A percentile compares a stretch with the other conserved stretches of the same genome.
phyloP scores from a whole-genome alignment of 1,140 invertebrate species.

The Musca vetustissima region DNA sequence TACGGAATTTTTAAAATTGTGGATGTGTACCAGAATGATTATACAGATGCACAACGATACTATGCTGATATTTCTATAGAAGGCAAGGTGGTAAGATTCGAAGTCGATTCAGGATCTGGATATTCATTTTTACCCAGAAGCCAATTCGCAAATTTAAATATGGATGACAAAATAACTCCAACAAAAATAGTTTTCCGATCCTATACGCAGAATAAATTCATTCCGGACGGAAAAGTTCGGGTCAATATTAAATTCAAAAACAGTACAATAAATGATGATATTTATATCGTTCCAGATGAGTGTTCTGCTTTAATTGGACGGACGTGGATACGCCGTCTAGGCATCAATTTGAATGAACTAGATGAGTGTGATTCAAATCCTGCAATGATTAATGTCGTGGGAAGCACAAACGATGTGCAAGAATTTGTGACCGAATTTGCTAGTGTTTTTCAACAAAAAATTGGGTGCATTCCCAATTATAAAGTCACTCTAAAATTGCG shows the following conservation, averaged over 20 bases:
- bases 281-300: neutral
- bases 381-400: neutral
- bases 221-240: too few species aligned
- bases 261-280: neutral
- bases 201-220: neutral
- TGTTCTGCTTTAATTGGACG: too few species aligned
- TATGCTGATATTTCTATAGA: neutral
- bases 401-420: neutral
- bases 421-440: neutral
- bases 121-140: neutral
- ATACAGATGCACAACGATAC: neutral
- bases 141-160: neutral
- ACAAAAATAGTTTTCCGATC: neutral
- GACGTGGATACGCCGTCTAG: slow-evolving; percentile 2
- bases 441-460: neutral
- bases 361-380: neutral
- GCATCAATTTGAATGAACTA: neutral
- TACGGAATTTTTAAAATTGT: slow-evolving; percentile 4
- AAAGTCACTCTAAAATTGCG: neutral
- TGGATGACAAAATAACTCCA: neutral
- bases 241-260: neutral
- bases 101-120: neutral
- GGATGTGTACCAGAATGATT: neutral
- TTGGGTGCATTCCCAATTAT: too few species aligned
- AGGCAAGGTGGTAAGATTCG: neutral